Evolutionary conservation across 1,140 invertebrate genomes (phyloP).

Genomic region (Galleria mellonella): DNA sequence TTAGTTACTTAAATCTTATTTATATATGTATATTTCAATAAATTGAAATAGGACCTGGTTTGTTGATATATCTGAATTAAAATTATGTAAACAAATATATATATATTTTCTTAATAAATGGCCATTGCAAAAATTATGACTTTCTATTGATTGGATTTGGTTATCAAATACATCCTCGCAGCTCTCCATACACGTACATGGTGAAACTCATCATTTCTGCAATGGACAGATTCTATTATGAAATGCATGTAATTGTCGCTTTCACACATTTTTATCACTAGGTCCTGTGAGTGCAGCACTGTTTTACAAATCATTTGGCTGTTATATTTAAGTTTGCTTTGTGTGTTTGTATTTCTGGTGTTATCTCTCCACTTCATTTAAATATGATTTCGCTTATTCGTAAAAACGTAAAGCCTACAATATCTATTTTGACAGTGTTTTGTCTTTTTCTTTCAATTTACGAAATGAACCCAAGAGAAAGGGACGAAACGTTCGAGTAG

Average conservation of each 20-base stretch:
- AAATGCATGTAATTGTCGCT: slow-evolving; percentile 5
- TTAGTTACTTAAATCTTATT: too few relatives aligned
- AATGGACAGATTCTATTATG: neutral
- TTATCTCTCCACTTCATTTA: too few relatives aligned
- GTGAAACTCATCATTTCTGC: neutral
- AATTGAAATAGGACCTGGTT: too few relatives aligned
- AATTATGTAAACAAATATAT: neutral
- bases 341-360: slow-evolving; percentile 9
- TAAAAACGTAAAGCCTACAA: too few relatives aligned
- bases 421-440: slow-evolving; percentile 6
- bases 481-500: too few relatives aligned
- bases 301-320: slow-evolving; percentile 42
- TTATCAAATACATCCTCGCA: too few relatives aligned
- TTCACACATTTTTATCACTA: slow-evolving; percentile 7
- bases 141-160: neutral
- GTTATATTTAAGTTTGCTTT: slow-evolving; percentile 36
- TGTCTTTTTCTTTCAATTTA: slow-evolving; percentile 7
- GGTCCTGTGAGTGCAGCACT: slow-evolving; percentile 8
- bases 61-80: neutral
- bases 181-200: too few relatives aligned
- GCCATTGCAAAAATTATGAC: slow-evolving; percentile 1
- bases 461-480: too few relatives aligned
- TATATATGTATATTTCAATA: too few relatives aligned
- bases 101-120: slow-evolving; percentile 1
- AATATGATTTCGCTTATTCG: too few relatives aligned